Evolutionary conservation across 2,888 invertebrate genomes (phyloP), one percentile per base, ranked within the genome.

Genomic region (Himalopsyche kuldschensis): DNA sequence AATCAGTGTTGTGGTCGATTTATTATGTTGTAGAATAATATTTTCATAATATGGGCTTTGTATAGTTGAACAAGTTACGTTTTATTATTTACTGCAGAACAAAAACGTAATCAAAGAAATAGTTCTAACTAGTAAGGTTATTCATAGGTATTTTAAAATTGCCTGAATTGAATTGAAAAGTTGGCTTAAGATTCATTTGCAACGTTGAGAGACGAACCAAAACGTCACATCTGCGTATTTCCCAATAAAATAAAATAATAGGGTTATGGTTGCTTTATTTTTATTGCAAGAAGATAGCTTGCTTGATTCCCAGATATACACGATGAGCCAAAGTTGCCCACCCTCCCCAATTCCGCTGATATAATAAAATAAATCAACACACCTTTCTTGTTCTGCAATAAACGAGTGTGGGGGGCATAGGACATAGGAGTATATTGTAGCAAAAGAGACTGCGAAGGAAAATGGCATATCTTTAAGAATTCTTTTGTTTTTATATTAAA

Each of bases 331-430:
- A 32, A 20, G 75, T 69, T 27, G 81, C 48, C 76, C 82, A 30
- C 80, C 78, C 80, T 81, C 82, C 80, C 78, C 47, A 79, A 82
- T 41, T 41, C 41, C 6, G 11, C 41, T 41, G 82, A 84, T 82
- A 83, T 76, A 84, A 84, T 84, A 84, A 84, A 84, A 84, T 84
- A 82, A 84, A 84, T 84, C 82, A 84, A 84, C 82, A 82, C 84
- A 75, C 82, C 84, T 82, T 79, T 80, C 84, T 83, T 81, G 84
- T 82, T 82, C 41, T 27, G 81, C 84, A 79, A 79, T 84, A 79
- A 84, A 84, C 84, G 83, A 81, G 79, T 78, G 31, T 32, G 75
- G 81, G 47, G 79, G 47, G n/a, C n/a, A n/a, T n/a, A n/a, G n/a
- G n/a, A 30, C 47, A 41, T 78, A 24, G 75, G 81, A 47, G 75